phyloP scores from a whole-genome alignment of 2,797 vertebrate genomes.

The Sebastes minor region DNA sequence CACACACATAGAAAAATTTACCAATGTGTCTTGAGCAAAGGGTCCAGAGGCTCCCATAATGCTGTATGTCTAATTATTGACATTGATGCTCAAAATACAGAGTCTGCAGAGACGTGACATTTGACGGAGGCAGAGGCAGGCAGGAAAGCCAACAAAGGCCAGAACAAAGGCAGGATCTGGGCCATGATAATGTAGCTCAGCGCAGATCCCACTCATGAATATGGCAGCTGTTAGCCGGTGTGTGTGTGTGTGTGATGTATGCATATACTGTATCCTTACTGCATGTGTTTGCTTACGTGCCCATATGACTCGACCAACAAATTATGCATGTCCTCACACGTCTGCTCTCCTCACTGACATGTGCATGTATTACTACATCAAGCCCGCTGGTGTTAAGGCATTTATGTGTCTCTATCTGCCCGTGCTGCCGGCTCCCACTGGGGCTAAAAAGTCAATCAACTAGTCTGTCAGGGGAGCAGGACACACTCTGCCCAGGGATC shows the following conservation, averaged over 20 bases:
- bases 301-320: constrained; percentile 19
- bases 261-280: constrained; percentile 9
- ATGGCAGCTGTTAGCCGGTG: constrained; percentile 53
- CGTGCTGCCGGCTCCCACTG: constrained; percentile 40
- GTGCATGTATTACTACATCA: constrained; percentile 17
- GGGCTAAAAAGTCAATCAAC: constrained; percentile 77
- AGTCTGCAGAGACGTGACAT: constrained; percentile 83
- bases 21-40: constrained; percentile 58
- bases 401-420: constrained; percentile 63
- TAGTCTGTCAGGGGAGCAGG: constrained; percentile 70
- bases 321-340: constrained; percentile 13
- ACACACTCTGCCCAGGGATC: constrained; percentile 67
- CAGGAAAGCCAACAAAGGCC: constrained; percentile 81
- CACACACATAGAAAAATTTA: constrained; percentile 25
- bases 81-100: constrained; percentile 78
- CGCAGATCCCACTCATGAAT: constrained; percentile 75
- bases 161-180: constrained; percentile 70
- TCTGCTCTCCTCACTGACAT: constrained; percentile 16
- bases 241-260: constrained; percentile 39
- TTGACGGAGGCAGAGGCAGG: constrained; percentile 68
- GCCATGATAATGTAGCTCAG: constrained; percentile 69
- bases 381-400: constrained; percentile 55
- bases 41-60: constrained; percentile 61
- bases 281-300: constrained; percentile 25
- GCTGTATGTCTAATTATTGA: constrained; percentile 80